Percentiles rank a stretch among this genome's conserved stretches.
Conservation (phyloP, 2,113 vertebrate genomes). For the Sapajus apella region DNA sequence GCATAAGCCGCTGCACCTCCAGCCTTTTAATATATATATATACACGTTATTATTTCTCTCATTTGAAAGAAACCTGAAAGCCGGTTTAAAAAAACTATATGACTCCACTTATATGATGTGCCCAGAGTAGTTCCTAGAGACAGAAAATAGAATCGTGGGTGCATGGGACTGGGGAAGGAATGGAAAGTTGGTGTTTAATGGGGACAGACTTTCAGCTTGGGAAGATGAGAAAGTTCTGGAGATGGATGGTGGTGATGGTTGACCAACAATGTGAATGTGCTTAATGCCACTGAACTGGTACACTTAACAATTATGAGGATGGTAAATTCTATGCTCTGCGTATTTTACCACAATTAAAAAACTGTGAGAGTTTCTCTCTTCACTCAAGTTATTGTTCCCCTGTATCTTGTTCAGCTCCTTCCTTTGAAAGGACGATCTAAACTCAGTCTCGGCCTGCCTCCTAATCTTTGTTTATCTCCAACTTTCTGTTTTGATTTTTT, state of each 20-base stretch:
- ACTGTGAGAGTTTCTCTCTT: not conserved
- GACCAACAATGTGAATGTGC: not conserved
- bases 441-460: not conserved
- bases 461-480: not conserved
- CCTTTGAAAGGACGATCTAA: not conserved
- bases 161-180: not conserved
- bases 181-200: not conserved
- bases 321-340: not conserved
- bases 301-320: not conserved
- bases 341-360: not conserved
- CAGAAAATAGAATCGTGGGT: not conserved
- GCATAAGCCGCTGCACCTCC: no score
- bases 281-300: not conserved
- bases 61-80: not conserved
- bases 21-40: not conserved
- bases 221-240: not conserved
- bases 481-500: not conserved
- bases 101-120: not conserved
- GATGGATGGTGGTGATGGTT: not conserved
- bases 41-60: not conserved
- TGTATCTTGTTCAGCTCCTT: not conserved
- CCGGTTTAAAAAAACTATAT: not conserved
- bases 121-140: not conserved
- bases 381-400: not conserved
- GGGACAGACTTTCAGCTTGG: not conserved